Percentiles rank a stretch among this genome's conserved stretches.
phyloP scores from a whole-genome alignment of 1,140 invertebrate genomes.

The Globodera rostochiensis region DNA sequence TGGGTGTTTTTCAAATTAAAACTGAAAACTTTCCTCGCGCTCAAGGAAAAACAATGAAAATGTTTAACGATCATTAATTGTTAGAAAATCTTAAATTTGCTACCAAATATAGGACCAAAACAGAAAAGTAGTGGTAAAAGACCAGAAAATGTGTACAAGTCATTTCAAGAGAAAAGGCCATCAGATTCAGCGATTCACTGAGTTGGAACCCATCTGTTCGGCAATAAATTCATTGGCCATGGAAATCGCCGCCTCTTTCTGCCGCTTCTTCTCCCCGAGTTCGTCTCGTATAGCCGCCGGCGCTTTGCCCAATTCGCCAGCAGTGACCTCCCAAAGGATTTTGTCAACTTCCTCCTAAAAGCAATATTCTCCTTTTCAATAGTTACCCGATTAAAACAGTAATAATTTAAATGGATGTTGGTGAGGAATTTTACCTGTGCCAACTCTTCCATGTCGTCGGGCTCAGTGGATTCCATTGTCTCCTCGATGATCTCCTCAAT shows the following conservation, averaged over 20 bases:
- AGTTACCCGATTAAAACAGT: too few relatives aligned
- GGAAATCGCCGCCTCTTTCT: conserved; percentile 27
- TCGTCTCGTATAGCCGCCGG: conserved; percentile 45
- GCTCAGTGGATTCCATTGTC: conserved; percentile 86
- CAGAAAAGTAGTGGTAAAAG: too few relatives aligned
- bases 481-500: conserved; percentile 99
- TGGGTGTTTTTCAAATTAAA: too few relatives aligned
- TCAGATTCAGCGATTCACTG: conserved; percentile 7
- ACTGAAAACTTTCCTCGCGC: too few relatives aligned
- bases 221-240: conserved; percentile 53
- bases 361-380: not conserved
- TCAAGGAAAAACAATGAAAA: too few relatives aligned
- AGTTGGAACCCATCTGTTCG: conserved; percentile 28
- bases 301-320: conserved; percentile 71
- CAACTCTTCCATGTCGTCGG: conserved; percentile 86
- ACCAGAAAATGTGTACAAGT: not conserved
- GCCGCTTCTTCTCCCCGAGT: conserved; percentile 27
- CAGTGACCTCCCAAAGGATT: conserved; percentile 92
- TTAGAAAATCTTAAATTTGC: too few relatives aligned
- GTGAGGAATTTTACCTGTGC: conserved; percentile 71
- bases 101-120: too few relatives aligned
- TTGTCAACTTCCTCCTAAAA: conserved; percentile 82
- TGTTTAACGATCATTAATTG: too few relatives aligned
- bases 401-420: too few relatives aligned
- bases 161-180: not conserved